These are phyloP conservation scores for Drosophila yooni DNA, from an alignment of 2,888 invertebrate genomes.

Conservation along the genomic window DNA sequence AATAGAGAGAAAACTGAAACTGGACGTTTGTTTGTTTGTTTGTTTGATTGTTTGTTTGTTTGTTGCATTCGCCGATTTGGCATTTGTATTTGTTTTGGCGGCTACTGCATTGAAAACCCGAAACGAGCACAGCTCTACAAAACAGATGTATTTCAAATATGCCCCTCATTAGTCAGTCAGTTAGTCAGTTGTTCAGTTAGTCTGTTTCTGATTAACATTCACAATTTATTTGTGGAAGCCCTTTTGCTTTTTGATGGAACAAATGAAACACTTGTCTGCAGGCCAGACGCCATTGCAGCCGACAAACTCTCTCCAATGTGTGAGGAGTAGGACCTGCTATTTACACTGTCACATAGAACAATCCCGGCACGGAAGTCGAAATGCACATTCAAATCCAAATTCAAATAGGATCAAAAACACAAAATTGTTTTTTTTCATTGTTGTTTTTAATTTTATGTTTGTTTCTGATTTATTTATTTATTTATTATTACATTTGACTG, in stretches of 20 bases:
- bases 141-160: conserved; percentile 32
- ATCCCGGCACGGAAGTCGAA: not conserved
- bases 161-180: conserved; percentile 52
- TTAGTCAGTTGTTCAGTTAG: not conserved
- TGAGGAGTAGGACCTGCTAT: not conserved
- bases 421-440: not conserved
- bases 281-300: conserved; percentile 3
- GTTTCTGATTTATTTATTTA: conserved; percentile 67
- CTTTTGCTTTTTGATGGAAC: not conserved
- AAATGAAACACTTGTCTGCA: conserved; percentile 11
- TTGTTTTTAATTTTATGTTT: conserved; percentile 19
- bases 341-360: not conserved
- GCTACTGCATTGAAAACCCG: conserved; percentile 7
- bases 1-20: conserved; percentile 26
- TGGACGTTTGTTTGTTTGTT: conserved; percentile 14
- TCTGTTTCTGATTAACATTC: not conserved
- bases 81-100: conserved; percentile 35
- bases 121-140: conserved; percentile 1
- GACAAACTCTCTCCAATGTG: conserved; percentile 8
- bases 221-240: conserved; percentile 22
- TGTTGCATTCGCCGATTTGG: conserved; percentile 20
- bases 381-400: conserved; percentile 10
- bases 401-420: conserved; percentile 7
- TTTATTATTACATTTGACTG: conserved; percentile 74
- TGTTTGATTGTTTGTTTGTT: conserved; percentile 12